phyloP scores from a whole-genome alignment of 2,113 vertebrate species.

The Rana temporaria region DNA sequence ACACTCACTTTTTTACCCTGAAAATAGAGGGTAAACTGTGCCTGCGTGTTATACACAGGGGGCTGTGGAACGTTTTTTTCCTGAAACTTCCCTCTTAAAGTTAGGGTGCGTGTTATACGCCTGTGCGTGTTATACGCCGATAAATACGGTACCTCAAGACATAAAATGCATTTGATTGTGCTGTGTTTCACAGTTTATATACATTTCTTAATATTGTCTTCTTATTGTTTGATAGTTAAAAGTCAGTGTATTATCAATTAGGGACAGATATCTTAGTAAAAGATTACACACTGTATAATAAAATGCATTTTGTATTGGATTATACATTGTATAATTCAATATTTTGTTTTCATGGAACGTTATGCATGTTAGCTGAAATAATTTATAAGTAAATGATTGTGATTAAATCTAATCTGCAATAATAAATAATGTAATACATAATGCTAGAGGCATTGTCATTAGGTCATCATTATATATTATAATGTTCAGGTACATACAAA shows the following conservation, averaged over 20 bases:
- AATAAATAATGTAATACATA: conserved; percentile 35
- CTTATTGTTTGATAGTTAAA: neutral
- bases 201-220: too few species aligned
- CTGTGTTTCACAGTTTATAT: too few species aligned
- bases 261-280: neutral
- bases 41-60: too few species aligned
- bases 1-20: too few species aligned
- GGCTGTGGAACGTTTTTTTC: too few species aligned
- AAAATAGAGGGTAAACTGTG: too few species aligned
- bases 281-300: neutral
- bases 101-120: too few species aligned
- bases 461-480: neutral
- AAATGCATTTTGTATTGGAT: neutral
- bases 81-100: too few species aligned
- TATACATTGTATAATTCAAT: neutral
- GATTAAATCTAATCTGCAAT: neutral
- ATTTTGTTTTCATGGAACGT: neutral
- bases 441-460: neutral
- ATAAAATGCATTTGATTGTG: neutral
- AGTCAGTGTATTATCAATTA: neutral
- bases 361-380: conserved; percentile 17
- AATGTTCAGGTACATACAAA: neutral
- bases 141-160: neutral
- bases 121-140: too few species aligned
- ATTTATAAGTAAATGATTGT: conserved; percentile 19